phyloP scores from a whole-genome alignment of 2,113 vertebrate genomes.

The Crypturellus undulatus region DNA sequence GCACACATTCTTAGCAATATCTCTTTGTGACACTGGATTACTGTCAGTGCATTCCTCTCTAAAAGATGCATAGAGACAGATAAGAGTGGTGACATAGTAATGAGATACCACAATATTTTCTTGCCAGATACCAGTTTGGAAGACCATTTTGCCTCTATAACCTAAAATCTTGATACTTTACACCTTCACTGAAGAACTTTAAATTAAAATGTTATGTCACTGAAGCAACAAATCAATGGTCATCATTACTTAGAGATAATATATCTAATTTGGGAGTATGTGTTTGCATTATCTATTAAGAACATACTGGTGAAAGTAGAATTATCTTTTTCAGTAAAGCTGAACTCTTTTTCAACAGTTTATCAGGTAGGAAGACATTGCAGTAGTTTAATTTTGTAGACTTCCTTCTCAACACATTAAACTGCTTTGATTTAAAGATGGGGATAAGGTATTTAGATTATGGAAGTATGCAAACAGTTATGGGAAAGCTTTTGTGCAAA shows the following conservation, averaged over 20 bases:
- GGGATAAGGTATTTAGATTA: background rate
- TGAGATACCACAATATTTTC: background rate
- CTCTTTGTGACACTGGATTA: background rate
- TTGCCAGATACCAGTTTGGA: background rate
- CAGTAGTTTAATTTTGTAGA: background rate
- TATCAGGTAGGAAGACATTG: background rate
- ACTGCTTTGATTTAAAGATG: background rate
- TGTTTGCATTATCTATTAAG: background rate
- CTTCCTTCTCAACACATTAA: background rate
- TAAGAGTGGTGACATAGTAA: accelerated
- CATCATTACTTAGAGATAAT: background rate
- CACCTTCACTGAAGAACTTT: background rate
- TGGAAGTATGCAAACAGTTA: background rate
- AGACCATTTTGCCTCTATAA: background rate
- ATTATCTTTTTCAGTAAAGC: background rate
- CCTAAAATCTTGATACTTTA: background rate
- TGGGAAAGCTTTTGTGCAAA: background rate
- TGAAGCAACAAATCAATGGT: background rate
- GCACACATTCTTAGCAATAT: background rate
- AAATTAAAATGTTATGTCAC: background rate
- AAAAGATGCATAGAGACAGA: background rate
- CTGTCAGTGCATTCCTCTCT: background rate
- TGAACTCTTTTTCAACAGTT: background rate
- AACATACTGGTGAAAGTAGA: background rate
- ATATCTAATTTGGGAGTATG: background rate